A percentile compares a stretch with the other conserved stretches of the same genome.
These are phyloP conservation scores for Phoenicopterus ruber DNA, from an alignment of 2,113 vertebrate genomes.

Conservation along the genomic window DNA sequence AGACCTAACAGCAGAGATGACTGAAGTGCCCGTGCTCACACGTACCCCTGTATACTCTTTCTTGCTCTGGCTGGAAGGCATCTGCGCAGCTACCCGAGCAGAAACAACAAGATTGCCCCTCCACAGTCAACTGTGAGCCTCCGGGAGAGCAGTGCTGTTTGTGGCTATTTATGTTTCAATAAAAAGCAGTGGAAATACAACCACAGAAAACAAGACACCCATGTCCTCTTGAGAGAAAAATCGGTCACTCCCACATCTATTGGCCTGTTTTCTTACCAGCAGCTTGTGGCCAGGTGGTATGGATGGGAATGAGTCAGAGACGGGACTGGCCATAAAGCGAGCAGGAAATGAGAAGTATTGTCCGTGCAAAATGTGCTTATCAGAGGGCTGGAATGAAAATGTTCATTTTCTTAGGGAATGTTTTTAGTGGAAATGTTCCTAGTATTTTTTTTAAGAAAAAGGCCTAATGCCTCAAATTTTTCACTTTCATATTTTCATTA, in stretches of 20 bases:
- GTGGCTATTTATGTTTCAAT: background rate
- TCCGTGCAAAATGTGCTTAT: conserved; percentile 49
- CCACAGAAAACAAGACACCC: background rate
- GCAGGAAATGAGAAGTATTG: conserved; percentile 36
- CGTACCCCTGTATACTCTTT: background rate
- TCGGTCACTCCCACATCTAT: background rate
- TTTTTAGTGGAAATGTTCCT: conserved; percentile 35
- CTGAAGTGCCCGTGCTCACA: background rate
- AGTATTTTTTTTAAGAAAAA: background rate
- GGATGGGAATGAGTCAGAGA: background rate
- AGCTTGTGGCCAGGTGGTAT: background rate
- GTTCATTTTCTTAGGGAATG: conserved; percentile 24
- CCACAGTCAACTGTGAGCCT: background rate
- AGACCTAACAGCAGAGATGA: background rate
- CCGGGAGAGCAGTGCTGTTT: background rate
- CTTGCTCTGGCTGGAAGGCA: background rate
- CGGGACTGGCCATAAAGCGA: background rate
- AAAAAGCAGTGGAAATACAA: background rate
- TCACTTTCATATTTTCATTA: background rate
- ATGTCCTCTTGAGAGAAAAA: background rate
- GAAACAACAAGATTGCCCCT: background rate
- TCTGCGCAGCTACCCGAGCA: background rate
- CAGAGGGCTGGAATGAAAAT: background rate
- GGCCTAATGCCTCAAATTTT: background rate
- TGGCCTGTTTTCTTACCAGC: background rate